phyloP scores from a whole-genome alignment of 1,140 invertebrate genomes.

The Agraylea sexmaculata region DNA sequence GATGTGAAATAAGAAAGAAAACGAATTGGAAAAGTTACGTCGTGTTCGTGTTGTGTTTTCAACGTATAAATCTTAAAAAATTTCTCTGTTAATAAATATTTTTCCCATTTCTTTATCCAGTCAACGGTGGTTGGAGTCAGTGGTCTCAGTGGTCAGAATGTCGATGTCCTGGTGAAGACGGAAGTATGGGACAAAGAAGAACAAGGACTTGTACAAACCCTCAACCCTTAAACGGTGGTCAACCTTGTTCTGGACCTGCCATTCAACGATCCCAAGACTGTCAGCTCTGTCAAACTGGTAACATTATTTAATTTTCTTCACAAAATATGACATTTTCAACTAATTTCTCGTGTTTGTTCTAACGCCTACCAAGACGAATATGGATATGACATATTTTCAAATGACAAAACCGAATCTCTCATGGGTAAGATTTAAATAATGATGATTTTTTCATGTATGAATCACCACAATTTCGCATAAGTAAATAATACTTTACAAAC shows the following conservation, averaged over 20 bases:
- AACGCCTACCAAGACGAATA: constrained; percentile 15
- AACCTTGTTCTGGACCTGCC: constrained; percentile 63
- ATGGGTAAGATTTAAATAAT: constrained; percentile 13
- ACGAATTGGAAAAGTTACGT: too few relatives aligned
- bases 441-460: neutral
- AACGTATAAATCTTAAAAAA: too few relatives aligned
- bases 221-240: constrained; percentile 75
- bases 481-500: neutral
- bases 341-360: neutral
- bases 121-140: constrained; percentile 80
- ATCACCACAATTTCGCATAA: constrained; percentile 1
- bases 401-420: constrained; percentile 19
- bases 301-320: constrained; percentile 6
- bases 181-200: constrained; percentile 55
- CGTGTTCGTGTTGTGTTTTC: too few relatives aligned
- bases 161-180: constrained; percentile 45
- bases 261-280: constrained; percentile 76
- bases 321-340: neutral
- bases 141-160: constrained; percentile 87
- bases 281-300: constrained; percentile 54
- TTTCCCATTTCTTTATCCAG: constrained; percentile 53
- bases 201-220: constrained; percentile 79
- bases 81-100: too few relatives aligned
- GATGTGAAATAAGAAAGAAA: too few relatives aligned
- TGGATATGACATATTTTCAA: constrained; percentile 11